Evolutionary conservation across 2,888 invertebrate genomes (phyloP), one percentile per base, ranked within the genome.

Genomic region (Eudasyphora cyanicolor): DNA sequence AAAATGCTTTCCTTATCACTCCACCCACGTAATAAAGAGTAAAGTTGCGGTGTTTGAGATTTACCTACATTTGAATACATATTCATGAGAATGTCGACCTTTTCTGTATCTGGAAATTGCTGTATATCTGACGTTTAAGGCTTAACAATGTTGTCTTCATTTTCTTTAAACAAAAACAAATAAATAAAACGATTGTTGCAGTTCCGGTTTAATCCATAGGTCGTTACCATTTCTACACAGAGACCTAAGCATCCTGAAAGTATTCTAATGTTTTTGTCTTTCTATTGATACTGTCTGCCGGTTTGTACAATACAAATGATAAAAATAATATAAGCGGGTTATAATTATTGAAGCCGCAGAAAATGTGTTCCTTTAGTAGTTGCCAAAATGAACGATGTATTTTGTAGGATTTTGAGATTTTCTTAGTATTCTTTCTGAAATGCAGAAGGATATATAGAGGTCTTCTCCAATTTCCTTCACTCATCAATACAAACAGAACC

Each of bases 271-370:
- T 57, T 57, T 14, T 2, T 14, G 2, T 3, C 27, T 10, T 27
- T 62, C 38, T 71, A 42, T 80, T 74, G 60, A 64, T 76, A 70
- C 27, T 71, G 75, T 80, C 76, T 80, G 64, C 64, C 5, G 19
- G 8, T 80, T 80, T 76, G 62, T 80, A 51, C 76, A 45, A n/a
- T n/a, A n/a, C n/a, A n/a, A n/a, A n/a, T n/a, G n/a, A n/a, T n/a
- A n/a, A n/a, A n/a, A n/a, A n/a, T n/a, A n/a, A n/a, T n/a, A n/a
- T n/a, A n/a, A n/a, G n/a, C n/a, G n/a, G n/a, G n/a, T n/a, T n/a
- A n/a, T n/a, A n/a, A n/a, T n/a, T n/a, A n/a, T n/a, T n/a, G n/a
- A n/a, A n/a, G n/a, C n/a, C n/a, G n/a, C n/a, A n/a, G n/a, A n/a
- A n/a, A n/a, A n/a, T n/a, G n/a, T n/a, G n/a, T n/a, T n/a, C n/a